Evolutionary conservation across 2,797 vertebrate genomes (phyloP).

Genomic region (Lagocephalus sceleratus): DNA sequence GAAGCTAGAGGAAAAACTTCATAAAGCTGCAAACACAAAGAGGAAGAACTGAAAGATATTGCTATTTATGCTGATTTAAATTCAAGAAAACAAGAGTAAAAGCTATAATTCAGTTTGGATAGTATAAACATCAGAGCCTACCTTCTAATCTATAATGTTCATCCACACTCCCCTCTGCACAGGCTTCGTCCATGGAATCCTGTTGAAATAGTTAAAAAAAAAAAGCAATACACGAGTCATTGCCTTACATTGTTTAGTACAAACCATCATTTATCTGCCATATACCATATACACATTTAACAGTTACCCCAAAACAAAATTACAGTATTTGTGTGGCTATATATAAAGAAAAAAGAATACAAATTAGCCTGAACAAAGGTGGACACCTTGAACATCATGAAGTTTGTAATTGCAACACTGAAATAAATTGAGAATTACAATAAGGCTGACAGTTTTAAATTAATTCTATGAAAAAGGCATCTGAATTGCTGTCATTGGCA

Average conservation of each 20-base stretch:
- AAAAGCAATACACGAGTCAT: background rate
- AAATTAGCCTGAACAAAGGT: constrained; percentile 41
- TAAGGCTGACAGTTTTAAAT: constrained; percentile 43
- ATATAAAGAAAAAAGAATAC: background rate
- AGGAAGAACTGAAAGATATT: background rate
- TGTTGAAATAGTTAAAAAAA: constrained; percentile 51
- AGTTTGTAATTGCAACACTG: constrained; percentile 59
- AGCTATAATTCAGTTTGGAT: background rate
- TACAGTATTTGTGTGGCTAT: constrained; percentile 25
- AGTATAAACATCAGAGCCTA: constrained; percentile 54
- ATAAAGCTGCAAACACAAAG: too few species aligned
- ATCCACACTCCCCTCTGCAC: constrained; percentile 83
- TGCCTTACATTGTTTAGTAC: constrained; percentile 27
- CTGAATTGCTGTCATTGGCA: constrained; percentile 25
- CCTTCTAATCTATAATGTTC: constrained; percentile 95
- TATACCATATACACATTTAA: constrained; percentile 21
- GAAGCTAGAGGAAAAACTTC: background rate
- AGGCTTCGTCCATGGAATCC: constrained; percentile 85
- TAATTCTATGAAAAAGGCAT: constrained; percentile 38
- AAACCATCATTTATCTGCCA: constrained; percentile 49
- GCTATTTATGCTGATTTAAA: too few species aligned
- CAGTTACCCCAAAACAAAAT: constrained; percentile 45
- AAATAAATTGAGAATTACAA: constrained; percentile 32
- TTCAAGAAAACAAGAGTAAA: constrained; percentile 2
- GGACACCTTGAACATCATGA: constrained; percentile 52